Evolutionary conservation across 2,797 vertebrate genomes (phyloP).

Genomic region (Aratinga solstitialis): DNA sequence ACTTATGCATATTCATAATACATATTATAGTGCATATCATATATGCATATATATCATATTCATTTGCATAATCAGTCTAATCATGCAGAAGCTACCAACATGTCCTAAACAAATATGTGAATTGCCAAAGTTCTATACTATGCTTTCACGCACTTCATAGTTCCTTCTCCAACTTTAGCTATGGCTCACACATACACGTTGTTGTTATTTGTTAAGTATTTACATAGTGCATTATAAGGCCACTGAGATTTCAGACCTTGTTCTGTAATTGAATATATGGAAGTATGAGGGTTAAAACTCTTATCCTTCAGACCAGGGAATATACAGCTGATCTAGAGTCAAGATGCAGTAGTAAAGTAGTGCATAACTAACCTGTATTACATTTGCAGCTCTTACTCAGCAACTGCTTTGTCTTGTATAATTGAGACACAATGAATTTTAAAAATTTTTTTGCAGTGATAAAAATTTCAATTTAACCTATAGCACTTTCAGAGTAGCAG

Average conservation of each 20-base stretch:
- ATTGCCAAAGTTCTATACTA: neutral
- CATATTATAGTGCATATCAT: too few species aligned
- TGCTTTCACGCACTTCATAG: neutral
- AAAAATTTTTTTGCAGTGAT: neutral
- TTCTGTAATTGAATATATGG: neutral
- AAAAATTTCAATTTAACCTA: neutral
- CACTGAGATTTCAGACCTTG: neutral
- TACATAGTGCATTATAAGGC: neutral
- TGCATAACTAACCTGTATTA: neutral
- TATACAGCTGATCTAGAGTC: neutral
- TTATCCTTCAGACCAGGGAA: neutral
- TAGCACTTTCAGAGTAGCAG: neutral
- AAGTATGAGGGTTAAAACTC: neutral
- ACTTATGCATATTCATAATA: neutral
- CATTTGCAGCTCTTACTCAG: neutral
- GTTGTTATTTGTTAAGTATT: neutral
- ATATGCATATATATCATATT: too few species aligned
- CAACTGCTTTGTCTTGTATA: neutral
- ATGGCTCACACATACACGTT: neutral
- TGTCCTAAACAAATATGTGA: neutral
- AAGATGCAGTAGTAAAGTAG: neutral
- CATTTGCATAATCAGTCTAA: neutral
- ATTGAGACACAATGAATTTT: neutral
- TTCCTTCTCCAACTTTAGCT: neutral
- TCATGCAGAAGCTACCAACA: neutral